Evolutionary conservation across 1,140 invertebrate genomes (phyloP).

Genomic region (Eumaeus atala): DNA sequence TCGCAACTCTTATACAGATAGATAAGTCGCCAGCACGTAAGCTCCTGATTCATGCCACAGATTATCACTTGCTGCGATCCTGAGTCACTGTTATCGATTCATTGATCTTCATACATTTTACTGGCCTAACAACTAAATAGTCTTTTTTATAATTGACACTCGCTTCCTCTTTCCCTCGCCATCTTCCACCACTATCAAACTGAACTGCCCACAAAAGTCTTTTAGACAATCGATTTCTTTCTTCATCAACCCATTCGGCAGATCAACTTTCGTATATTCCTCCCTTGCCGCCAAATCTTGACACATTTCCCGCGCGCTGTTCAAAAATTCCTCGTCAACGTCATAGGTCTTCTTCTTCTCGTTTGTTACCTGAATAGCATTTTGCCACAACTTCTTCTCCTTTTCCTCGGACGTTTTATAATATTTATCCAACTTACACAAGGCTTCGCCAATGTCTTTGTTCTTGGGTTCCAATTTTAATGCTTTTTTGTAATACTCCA

Average conservation of each 20-base stretch:
- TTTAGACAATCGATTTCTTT: slow-evolving; percentile 49
- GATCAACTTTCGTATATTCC: slow-evolving; percentile 50
- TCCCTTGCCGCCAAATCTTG: slow-evolving; percentile 47
- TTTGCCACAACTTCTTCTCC: slow-evolving; percentile 55
- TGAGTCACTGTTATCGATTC: too few species aligned
- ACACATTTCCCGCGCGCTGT: slow-evolving; percentile 50
- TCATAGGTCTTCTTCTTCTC: slow-evolving; percentile 39
- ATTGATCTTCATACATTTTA: too few species aligned
- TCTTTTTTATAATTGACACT: slow-evolving; percentile 45
- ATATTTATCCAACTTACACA: slow-evolving; percentile 49
- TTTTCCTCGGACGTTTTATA: slow-evolving; percentile 33
- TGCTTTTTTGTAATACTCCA: slow-evolving; percentile 63
- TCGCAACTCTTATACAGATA: too few species aligned
- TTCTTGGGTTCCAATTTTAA: slow-evolving; percentile 66
- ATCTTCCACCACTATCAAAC: slow-evolving; percentile 39
- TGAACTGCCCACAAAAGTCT: slow-evolving; percentile 38
- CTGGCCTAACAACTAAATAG: background rate
- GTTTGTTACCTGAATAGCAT: slow-evolving; percentile 35
- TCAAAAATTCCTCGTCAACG: slow-evolving; percentile 51
- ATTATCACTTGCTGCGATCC: too few species aligned
- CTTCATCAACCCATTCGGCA: slow-evolving; percentile 43
- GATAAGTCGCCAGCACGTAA: too few species aligned
- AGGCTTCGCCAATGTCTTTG: slow-evolving; percentile 62
- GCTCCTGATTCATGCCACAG: too few species aligned
- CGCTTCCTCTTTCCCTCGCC: slow-evolving; percentile 41